Conservation (phyloP, 2,888 invertebrate genomes). For the Tromatobia lineatoria region DNA sequence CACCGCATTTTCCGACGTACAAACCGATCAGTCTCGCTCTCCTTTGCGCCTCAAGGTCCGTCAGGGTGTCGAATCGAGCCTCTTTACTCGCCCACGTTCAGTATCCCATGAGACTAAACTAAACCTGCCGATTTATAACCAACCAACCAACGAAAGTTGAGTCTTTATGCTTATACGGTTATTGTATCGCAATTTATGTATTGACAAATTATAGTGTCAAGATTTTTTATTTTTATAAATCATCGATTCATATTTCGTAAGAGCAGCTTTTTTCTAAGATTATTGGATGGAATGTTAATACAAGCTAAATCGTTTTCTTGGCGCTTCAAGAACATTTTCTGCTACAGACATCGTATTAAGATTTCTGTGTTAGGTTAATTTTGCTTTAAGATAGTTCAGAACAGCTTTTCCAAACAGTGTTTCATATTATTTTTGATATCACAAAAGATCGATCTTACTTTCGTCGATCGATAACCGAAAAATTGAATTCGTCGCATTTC, state of each 20-base stretch:
- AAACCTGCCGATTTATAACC: slow-evolving; percentile 35
- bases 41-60: neutral
- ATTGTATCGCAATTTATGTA: neutral
- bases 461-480: no score
- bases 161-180: neutral
- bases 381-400: no score
- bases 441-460: no score
- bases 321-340: no score
- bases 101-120: slow-evolving; percentile 22
- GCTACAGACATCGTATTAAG: no score
- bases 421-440: no score
- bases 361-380: no score
- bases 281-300: no score
- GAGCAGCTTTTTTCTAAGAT: no score
- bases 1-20: slow-evolving; percentile 24
- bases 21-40: slow-evolving; percentile 26
- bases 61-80: slow-evolving; percentile 7
- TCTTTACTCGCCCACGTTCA: slow-evolving; percentile 1
- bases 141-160: slow-evolving; percentile 19
- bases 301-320: no score
- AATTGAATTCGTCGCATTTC: no score
- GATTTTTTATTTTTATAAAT: neutral
- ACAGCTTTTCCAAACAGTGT: no score
- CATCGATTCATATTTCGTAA: neutral
- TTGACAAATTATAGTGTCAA: neutral